These are phyloP conservation scores for Xenopus borealis DNA, from an alignment of 2,113 vertebrate species.

Conservation along the genomic window DNA sequence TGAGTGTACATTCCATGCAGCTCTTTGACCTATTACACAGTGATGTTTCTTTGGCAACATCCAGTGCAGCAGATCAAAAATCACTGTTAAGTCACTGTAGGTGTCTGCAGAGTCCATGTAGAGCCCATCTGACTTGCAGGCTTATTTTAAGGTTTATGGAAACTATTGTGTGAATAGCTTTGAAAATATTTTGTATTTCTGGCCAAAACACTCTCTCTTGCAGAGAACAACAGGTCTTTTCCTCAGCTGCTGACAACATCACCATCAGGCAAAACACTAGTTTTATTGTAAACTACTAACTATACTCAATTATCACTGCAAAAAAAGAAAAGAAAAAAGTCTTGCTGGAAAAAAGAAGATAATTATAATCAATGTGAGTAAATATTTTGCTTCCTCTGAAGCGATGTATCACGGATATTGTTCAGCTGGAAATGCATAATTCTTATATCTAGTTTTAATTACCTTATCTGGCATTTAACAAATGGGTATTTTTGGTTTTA, in stretches of 20 bases:
- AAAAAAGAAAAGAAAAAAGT: slow-evolving; percentile 22
- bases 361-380: slow-evolving; percentile 34
- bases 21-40: no score
- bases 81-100: no score
- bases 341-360: slow-evolving; percentile 15
- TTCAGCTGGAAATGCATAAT: slow-evolving; percentile 2
- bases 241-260: slow-evolving; percentile 35
- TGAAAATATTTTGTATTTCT: slow-evolving; percentile 12
- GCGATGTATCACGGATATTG: slow-evolving; percentile 11
- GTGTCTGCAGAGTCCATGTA: no score
- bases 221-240: slow-evolving; percentile 21
- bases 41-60: no score
- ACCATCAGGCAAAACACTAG: slow-evolving; percentile 39
- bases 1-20: no score
- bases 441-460: slow-evolving; percentile 13
- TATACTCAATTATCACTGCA: slow-evolving; percentile 36
- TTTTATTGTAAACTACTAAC: slow-evolving; percentile 29
- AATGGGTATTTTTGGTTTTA: not conserved
- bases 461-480: not conserved
- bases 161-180: slow-evolving; percentile 1
- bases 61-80: no score
- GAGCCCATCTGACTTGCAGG: no score
- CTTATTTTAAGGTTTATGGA: no score
- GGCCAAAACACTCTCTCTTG: slow-evolving; percentile 20
- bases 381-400: slow-evolving; percentile 18